These are phyloP conservation scores for Dascillus cervinus DNA, from an alignment of 2,888 invertebrate species.

Conservation along the genomic window DNA sequence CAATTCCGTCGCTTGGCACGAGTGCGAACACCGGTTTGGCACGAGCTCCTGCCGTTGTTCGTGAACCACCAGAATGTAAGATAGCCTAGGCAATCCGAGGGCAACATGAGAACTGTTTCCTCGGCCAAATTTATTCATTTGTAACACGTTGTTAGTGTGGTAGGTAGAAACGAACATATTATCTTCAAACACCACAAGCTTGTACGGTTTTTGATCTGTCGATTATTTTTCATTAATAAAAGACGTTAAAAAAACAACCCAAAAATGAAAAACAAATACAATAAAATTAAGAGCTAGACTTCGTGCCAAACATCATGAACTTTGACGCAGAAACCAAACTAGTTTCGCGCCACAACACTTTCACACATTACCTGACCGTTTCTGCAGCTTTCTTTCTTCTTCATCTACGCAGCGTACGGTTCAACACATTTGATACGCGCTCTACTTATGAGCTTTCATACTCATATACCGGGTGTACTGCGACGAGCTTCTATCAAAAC, in stretches of 20 bases:
- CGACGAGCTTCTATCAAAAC: too few species aligned
- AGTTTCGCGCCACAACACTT: too few species aligned
- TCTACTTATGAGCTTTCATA: too few species aligned
- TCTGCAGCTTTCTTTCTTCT: too few species aligned
- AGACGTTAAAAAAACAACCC: slow-evolving; percentile 1
- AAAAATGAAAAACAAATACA: background rate
- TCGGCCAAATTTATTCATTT: slow-evolving; percentile 59
- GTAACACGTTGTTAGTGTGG: slow-evolving; percentile 53
- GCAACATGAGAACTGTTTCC: slow-evolving; percentile 50
- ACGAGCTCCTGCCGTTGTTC: slow-evolving; percentile 54
- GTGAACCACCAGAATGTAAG: slow-evolving; percentile 61
- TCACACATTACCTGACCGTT: too few species aligned
- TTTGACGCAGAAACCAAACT: too few species aligned
- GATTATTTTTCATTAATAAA: slow-evolving; percentile 10
- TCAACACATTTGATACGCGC: too few species aligned
- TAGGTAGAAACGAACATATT: slow-evolving; percentile 59
- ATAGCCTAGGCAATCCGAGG: slow-evolving; percentile 49
- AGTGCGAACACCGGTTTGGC: slow-evolving; percentile 52
- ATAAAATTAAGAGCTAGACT: background rate
- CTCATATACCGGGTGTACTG: too few species aligned
- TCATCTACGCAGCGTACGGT: too few species aligned
- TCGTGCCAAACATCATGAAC: background rate
- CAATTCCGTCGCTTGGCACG: slow-evolving; percentile 58
- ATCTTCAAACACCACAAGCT: slow-evolving; percentile 69
- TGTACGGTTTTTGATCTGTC: slow-evolving; percentile 55